phyloP scores from a whole-genome alignment of 2,797 vertebrate genomes.

The Artibeus lituratus region DNA sequence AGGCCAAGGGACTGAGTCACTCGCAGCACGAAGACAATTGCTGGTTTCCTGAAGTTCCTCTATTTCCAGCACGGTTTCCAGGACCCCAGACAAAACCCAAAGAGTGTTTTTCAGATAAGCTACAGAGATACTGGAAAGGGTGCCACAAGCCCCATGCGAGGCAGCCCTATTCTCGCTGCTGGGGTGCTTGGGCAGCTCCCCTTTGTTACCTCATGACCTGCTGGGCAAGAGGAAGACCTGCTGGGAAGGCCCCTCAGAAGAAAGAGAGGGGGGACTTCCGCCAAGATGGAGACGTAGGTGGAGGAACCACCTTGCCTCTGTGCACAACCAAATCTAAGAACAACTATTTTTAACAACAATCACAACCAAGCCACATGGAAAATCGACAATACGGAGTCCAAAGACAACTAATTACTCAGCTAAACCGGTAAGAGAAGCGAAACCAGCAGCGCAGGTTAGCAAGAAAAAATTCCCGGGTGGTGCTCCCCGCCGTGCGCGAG shows the following conservation, averaged over 20 bases:
- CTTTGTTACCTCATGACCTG: background rate
- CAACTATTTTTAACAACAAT: too few relatives aligned
- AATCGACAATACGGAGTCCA: too few relatives aligned
- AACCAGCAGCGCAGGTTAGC: too few relatives aligned
- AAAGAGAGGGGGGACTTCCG: too few relatives aligned
- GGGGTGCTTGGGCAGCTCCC: background rate
- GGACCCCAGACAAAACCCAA: constrained; percentile 54
- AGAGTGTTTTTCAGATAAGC: constrained; percentile 29
- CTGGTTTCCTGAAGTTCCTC: constrained; percentile 74
- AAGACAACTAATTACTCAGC: too few relatives aligned
- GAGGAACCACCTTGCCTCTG: too few relatives aligned
- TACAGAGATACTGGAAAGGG: background rate
- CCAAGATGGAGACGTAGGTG: too few relatives aligned
- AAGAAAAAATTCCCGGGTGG: too few relatives aligned
- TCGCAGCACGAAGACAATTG: constrained; percentile 64
- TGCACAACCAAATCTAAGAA: too few relatives aligned
- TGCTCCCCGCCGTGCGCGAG: too few relatives aligned
- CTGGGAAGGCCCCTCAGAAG: background rate
- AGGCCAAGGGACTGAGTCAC: constrained; percentile 68
- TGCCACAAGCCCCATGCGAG: background rate
- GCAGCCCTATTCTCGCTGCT: background rate
- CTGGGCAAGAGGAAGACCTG: background rate
- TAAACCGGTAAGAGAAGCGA: too few relatives aligned
- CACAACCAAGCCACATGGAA: too few relatives aligned
- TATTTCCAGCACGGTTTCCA: constrained; percentile 77